Evolutionary conservation across 2,888 invertebrate species (phyloP), one percentile per base, ranked within the genome.

Genomic region (Esperia sulphurella): DNA sequence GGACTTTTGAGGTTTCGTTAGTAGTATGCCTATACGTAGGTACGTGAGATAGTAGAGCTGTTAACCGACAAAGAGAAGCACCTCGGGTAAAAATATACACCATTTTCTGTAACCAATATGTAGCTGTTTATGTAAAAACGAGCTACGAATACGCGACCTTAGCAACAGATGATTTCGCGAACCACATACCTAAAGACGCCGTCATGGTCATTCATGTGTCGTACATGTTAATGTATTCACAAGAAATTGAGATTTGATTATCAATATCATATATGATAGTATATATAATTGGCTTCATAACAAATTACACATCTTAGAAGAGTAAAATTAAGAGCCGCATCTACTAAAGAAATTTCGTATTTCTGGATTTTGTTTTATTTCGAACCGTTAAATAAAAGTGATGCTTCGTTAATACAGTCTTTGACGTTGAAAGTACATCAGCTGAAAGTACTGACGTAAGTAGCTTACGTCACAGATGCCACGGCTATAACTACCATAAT

Each of bases 1-100:
- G 46, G 46, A 41, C 41, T 30, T 14, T 40, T 12, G 8, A 14
- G 40, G 40, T 40, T 40, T 40, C 40, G 40, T 40, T 40, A 12
- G 14, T 14, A 35, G 35, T n/a, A 4, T n/a, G 9, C 12, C 10
- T 12, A 10, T 35, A 35, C 35, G 12, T 38, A 14, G 4, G 14
- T 40, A 12, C 40, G 14, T 14, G 14, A 14, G 14, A 40, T 40
- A 5, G 9, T 8, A 40, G 14, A 10, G 12, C 21, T 12, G n/a
- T 35, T 35, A n/a, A 9, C 35, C n/a, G 8, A 31, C 10, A 31
- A 1, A 8, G 31, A 30, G 10, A 10, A 9, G 8, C 10, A 31
- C 31, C 31, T 10, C 31, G 31, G 7, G 10, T 8, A 10, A 31
- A 10, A 31, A 31, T 31, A 31, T 31, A 10, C 8, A 7, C 5